Conservation (phyloP, 1,140 invertebrate genomes). For the Drosophila subpulchrella region DNA sequence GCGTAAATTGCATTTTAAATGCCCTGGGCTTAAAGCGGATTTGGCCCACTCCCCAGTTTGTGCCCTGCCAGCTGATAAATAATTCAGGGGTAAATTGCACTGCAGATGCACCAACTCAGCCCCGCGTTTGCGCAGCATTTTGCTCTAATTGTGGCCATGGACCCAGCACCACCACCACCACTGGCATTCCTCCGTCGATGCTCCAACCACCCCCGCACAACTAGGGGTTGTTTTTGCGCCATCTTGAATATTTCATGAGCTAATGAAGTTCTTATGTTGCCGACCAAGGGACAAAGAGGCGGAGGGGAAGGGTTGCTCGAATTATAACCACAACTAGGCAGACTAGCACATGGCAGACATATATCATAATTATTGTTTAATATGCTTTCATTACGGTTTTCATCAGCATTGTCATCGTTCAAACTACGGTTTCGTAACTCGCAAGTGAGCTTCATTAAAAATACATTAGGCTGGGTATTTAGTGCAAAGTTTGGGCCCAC, state of each 20-base stretch:
- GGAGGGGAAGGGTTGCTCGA: conserved; percentile 24
- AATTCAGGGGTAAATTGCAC: conserved; percentile 63
- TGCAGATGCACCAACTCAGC: conserved; percentile 30
- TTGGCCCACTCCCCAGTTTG: conserved; percentile 39
- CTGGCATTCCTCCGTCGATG: neutral
- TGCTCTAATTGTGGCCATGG: conserved; percentile 74
- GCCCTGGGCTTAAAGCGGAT: conserved; percentile 71
- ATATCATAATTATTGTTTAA: conserved; percentile 68
- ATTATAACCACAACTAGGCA: conserved; percentile 47
- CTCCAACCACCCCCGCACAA: conserved; percentile 17
- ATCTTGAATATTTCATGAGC: conserved; percentile 83
- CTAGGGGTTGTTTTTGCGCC: conserved; percentile 63
- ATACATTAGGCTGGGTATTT: conserved; percentile 58
- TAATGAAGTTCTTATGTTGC: conserved; percentile 79
- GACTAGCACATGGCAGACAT: conserved; percentile 18
- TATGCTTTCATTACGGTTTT: conserved; percentile 80
- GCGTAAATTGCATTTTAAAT: conserved; percentile 79
- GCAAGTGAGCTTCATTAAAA: conserved; percentile 56
- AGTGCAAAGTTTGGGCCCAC: conserved; percentile 40
- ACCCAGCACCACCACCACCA: conserved; percentile 24
- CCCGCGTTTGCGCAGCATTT: conserved; percentile 74
- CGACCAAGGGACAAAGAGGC: conserved; percentile 42
- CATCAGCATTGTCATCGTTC: conserved; percentile 80
- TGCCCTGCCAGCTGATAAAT: conserved; percentile 47
- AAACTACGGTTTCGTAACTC: conserved; percentile 67